Evolutionary conservation across 1,140 invertebrate species (phyloP), one percentile per base, ranked within the genome.

Genomic region (Cryptotermes secundus): DNA sequence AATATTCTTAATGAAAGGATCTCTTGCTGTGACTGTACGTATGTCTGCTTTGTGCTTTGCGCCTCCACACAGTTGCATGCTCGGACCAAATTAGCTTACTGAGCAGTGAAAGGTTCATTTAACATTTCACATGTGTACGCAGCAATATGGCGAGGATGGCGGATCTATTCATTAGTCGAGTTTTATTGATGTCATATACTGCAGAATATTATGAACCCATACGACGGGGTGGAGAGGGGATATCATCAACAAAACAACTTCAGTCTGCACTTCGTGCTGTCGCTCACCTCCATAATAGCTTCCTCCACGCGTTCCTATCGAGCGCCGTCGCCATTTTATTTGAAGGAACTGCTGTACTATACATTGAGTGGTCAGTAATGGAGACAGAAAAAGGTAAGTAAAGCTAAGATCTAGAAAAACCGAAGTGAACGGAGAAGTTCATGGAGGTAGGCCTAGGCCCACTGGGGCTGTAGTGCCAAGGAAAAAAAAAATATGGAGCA

Each of bases 141-240:
- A 2, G 59, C 26, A 31, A 26, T 72, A 72, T 31, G n/a, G 10
- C 59, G n/a, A 72, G 59, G 26, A 72, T 31, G 59, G n/a, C 59
- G 59, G 59, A 7, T n/a, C 59, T 72, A n/a, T n/a, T 72, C 59
- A 72, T 72, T 72, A 72, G 59, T n/a, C 59, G 59, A 72, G 59
- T 72, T 72, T 72, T 72, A 72, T 72, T 72, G 59, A 72, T 72
- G 59, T 72, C 59, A 72, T 72, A 72, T 72, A 72, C 26, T 72
- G 26, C 59, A 31, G 59, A 72, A 14, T n/a, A 31, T 72, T 72
- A 72, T 72, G 59, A 72, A 72, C 6, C 59, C 59, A n/a, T 72
- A 31, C n/a, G 45, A 19, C 22, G 45, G 45, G 45, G 14, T 4
- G 59, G n/a, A 31, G 59, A n/a, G 16, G 59, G 9, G 26, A 72